Conservation (phyloP, 2,888 invertebrate genomes). For the Euzophera pinguis region DNA sequence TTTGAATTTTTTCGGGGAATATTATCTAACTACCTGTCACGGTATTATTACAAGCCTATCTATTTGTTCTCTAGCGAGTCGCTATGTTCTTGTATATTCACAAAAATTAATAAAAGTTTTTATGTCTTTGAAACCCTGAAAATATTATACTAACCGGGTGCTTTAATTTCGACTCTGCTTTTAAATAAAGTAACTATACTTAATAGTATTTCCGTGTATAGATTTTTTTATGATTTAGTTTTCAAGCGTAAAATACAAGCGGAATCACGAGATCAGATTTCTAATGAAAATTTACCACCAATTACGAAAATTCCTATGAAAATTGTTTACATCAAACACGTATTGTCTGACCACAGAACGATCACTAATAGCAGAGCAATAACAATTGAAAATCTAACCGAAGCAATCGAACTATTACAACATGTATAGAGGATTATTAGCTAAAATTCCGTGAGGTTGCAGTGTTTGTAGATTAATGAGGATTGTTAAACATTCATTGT, state of each 20-base stretch:
- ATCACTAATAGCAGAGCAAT: background rate
- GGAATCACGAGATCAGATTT: background rate
- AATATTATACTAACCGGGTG: too few relatives aligned
- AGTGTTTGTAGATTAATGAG: background rate
- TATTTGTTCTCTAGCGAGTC: constrained; percentile 45
- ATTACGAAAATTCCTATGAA: background rate
- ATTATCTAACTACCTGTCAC: constrained; percentile 46
- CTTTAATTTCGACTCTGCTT: too few relatives aligned
- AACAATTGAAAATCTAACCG: constrained; percentile 5
- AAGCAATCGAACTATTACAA: constrained; percentile 1
- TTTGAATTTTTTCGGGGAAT: constrained; percentile 49
- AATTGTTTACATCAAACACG: background rate
- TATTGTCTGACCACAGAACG: background rate
- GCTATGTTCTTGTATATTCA: too few relatives aligned
- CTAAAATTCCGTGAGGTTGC: background rate
- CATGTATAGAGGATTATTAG: background rate
- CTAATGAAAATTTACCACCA: too few relatives aligned
- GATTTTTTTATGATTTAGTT: too few relatives aligned
- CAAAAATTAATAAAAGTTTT: too few relatives aligned
- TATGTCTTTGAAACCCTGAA: too few relatives aligned
- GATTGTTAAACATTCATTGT: background rate
- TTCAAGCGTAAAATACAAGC: too few relatives aligned
- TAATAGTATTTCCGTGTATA: too few relatives aligned
- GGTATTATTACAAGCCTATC: constrained; percentile 50
- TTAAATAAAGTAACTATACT: too few relatives aligned